Conservation (phyloP, 2,888 invertebrate genomes). For the Metopia argyrocephala region DNA sequence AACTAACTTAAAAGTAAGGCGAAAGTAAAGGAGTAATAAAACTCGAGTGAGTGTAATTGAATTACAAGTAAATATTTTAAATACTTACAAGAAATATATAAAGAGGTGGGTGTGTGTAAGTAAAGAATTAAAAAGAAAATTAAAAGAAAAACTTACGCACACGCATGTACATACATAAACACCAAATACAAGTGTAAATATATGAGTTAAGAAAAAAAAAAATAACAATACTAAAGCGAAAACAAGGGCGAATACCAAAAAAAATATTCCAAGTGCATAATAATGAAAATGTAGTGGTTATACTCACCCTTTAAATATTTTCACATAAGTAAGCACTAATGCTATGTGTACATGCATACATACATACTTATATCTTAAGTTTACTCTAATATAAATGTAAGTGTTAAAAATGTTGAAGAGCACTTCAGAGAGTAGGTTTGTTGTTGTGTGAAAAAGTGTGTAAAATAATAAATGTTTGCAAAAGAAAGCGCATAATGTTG, state of each 20-base stretch:
- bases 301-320: not conserved
- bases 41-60: not conserved
- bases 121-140: not conserved
- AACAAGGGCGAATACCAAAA: not conserved
- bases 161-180: too few species aligned
- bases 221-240: not conserved
- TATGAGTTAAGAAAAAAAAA: not conserved
- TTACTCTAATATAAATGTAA: not conserved
- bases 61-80: too few species aligned
- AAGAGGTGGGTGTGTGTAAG: too few species aligned
- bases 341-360: not conserved
- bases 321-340: not conserved
- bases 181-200: too few species aligned
- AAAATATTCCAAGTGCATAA: not conserved
- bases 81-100: too few species aligned
- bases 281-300: conserved; percentile 24
- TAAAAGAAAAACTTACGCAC: not conserved
- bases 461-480: too few species aligned
- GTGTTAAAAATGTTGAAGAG: not conserved
- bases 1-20: conserved; percentile 27
- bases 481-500: not conserved
- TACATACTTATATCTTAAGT: too few species aligned
- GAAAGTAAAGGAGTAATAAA: not conserved
- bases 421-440: not conserved
- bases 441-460: not conserved